These are phyloP conservation scores for Conopomorpha cramerella DNA, from an alignment of 1,140 invertebrate species.

Conservation along the genomic window DNA sequence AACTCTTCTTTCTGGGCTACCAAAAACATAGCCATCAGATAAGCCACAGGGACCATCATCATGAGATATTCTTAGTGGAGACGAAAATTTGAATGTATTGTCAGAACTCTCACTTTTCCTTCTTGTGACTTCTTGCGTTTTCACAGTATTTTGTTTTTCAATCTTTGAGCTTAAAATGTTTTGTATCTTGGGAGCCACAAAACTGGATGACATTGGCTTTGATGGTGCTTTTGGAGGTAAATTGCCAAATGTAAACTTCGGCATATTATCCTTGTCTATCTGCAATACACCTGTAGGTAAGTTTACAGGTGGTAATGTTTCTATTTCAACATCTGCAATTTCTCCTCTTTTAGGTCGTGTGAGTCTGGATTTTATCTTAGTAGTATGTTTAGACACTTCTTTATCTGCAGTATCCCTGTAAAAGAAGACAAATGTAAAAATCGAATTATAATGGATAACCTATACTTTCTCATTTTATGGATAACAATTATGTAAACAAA, in stretches of 20 bases:
- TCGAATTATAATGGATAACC: too few species aligned
- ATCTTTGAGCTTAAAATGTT: too few species aligned
- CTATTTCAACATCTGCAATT: slow-evolving; percentile 33
- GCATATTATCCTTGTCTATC: slow-evolving; percentile 58
- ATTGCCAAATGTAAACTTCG: slow-evolving; percentile 25
- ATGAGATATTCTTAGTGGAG: slow-evolving; percentile 17
- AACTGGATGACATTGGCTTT: slow-evolving; percentile 5
- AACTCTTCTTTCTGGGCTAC: slow-evolving; percentile 12
- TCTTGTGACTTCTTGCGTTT: slow-evolving; percentile 3
- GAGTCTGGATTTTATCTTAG: slow-evolving; percentile 51
- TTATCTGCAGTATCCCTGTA: too few species aligned
- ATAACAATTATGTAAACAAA: too few species aligned
- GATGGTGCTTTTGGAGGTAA: slow-evolving; percentile 5
- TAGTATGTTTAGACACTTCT: slow-evolving; percentile 19
- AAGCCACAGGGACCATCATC: too few species aligned
- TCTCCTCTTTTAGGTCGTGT: slow-evolving; percentile 27
- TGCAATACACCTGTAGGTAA: slow-evolving; percentile 65
- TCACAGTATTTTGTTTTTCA: too few species aligned
- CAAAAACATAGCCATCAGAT: too few species aligned
- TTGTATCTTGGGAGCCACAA: too few species aligned
- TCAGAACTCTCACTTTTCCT: too few species aligned
- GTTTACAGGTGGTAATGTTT: slow-evolving; percentile 54
- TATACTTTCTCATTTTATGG: too few species aligned
- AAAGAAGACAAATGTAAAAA: too few species aligned
- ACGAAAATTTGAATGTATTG: slow-evolving; percentile 20